A percentile compares a stretch with the other conserved stretches of the same genome.
These are phyloP conservation scores for Trichogramma pretiosum DNA, from an alignment of 1,140 invertebrate genomes.

Conservation along the genomic window DNA sequence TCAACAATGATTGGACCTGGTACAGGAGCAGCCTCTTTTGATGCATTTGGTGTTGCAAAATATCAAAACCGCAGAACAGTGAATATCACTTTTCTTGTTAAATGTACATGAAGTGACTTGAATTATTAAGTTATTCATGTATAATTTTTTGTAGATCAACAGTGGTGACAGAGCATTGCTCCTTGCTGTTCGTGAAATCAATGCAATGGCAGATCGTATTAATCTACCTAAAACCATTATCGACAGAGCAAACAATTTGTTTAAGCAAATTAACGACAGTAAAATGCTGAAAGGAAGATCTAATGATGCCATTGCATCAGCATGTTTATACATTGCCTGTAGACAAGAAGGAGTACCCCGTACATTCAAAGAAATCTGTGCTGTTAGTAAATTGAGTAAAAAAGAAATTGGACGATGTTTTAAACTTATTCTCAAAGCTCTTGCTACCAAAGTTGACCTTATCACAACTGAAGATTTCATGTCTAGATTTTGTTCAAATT, in stretches of 20 bases:
- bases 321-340: constrained; percentile 98
- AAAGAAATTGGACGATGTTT: constrained; percentile 98
- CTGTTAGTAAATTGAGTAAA: constrained; percentile 96
- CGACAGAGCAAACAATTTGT: constrained; percentile 90
- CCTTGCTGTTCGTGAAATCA: constrained; percentile 94
- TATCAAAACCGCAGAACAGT: constrained; percentile 88
- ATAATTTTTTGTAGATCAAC: constrained; percentile 56
- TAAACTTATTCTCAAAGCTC: constrained; percentile 84
- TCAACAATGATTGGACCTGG: constrained; percentile 95
- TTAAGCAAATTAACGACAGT: constrained; percentile 97
- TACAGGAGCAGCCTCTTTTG: constrained; percentile 70
- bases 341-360: constrained; percentile 96
- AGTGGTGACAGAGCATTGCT: constrained; percentile 89
- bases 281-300: constrained; percentile 86
- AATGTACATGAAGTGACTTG: neutral
- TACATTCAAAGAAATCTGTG: constrained; percentile 99
- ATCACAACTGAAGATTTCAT: constrained; percentile 99
- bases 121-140: constrained; percentile 9
- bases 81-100: no score
- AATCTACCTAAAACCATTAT: constrained; percentile 92
- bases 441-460: constrained; percentile 92
- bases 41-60: constrained; percentile 78
- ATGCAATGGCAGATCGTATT: constrained; percentile 94
- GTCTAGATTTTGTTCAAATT: constrained; percentile 82
- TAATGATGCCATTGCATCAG: constrained; percentile 97